phyloP scores from a whole-genome alignment of 2,113 vertebrate species.

The Mola mola region DNA sequence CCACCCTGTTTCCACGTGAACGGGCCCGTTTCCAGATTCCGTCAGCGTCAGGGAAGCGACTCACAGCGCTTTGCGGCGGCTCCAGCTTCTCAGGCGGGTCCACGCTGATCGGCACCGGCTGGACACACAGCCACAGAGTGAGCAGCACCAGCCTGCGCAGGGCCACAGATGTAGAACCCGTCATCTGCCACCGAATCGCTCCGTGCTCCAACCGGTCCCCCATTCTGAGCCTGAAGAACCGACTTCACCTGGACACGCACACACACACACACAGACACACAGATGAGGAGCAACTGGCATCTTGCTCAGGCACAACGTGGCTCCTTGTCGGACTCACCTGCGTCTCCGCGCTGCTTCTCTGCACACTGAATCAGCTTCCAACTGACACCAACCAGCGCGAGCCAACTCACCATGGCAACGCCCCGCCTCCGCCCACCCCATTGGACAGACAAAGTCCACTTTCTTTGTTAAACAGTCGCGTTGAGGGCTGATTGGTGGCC shows the following conservation, averaged over 20 bases:
- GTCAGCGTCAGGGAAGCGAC: conserved; percentile 43
- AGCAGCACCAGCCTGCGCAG: conserved; percentile 77
- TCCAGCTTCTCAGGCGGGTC: conserved; percentile 85
- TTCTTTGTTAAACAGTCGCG: conserved; percentile 42
- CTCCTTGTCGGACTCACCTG: no score
- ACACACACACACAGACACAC: no score
- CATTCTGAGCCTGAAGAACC: not conserved
- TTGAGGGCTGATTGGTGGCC: conserved; percentile 62
- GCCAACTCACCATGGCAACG: conserved; percentile 65
- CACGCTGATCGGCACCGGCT: conserved; percentile 89
- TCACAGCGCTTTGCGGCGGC: conserved; percentile 85
- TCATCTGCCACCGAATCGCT: conserved; percentile 79
- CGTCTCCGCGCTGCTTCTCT: no score
- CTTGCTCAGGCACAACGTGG: no score
- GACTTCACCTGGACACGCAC: not conserved
- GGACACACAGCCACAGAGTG: conserved; percentile 78
- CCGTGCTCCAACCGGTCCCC: not conserved
- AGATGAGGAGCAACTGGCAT: no score
- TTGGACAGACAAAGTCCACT: conserved; percentile 47
- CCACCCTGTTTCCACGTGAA: no score
- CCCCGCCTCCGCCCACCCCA: conserved; percentile 38
- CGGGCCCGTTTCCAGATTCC: no score
- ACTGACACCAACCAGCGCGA: no score
- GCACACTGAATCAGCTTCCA: no score
- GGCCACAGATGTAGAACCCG: conserved; percentile 60